Evolutionary conservation across 2,113 vertebrate species (phyloP).

Genomic region (Lophotis ruficrista): DNA sequence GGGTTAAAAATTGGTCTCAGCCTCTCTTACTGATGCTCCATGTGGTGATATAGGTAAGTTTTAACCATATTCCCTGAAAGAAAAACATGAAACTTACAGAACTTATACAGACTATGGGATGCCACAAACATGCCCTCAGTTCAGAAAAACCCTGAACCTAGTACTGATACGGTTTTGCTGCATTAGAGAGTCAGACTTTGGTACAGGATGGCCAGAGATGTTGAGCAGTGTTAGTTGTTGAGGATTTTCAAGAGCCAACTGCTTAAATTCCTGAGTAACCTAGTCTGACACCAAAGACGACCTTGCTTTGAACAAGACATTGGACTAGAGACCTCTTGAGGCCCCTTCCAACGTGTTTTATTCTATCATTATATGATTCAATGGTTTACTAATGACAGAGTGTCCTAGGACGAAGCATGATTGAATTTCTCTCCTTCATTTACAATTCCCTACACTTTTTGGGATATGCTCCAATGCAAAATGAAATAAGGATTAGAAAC

Average conservation of each 20-base stretch:
- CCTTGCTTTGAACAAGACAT: neutral
- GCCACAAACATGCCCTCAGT: neutral
- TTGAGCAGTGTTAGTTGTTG: neutral
- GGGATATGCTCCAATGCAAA: neutral
- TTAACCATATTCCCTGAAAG: neutral
- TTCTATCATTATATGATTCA: neutral
- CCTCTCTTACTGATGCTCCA: neutral
- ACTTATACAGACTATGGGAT: neutral
- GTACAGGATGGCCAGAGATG: neutral
- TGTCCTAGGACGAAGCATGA: neutral
- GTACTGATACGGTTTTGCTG: neutral
- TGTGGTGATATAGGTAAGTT: neutral
- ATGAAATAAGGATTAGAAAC: constrained; percentile 35
- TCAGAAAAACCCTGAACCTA: neutral
- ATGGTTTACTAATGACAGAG: neutral
- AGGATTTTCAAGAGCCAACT: neutral
- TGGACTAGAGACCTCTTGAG: neutral
- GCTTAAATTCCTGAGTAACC: neutral
- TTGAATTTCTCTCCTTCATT: constrained; percentile 11
- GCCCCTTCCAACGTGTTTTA: neutral
- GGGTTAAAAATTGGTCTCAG: neutral
- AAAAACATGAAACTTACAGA: neutral
- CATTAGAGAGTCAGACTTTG: neutral
- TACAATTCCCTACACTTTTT: constrained; percentile 2
- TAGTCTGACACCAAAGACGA: neutral